These are phyloP conservation scores for Troglohyphantes excavatus DNA, from an alignment of 2,888 invertebrate species.

Conservation along the genomic window DNA sequence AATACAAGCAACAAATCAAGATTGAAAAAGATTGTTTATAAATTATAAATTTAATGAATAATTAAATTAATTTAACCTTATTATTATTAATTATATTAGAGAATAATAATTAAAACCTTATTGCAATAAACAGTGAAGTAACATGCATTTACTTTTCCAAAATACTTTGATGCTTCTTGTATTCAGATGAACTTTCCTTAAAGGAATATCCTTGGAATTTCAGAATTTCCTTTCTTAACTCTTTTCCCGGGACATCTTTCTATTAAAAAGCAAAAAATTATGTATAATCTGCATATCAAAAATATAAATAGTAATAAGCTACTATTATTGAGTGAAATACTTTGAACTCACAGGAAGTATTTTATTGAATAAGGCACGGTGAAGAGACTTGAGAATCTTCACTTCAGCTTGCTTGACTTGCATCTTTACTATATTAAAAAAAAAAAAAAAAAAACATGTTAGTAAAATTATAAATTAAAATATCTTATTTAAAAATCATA, in stretches of 20 bases:
- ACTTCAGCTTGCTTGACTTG: constrained; percentile 31
- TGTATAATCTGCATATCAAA: no score
- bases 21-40: no score
- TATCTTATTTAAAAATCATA: no score
- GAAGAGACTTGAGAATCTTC: constrained; percentile 13
- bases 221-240: constrained; percentile 42
- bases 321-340: not conserved
- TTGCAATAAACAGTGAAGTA: no score
- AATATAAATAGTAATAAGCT: no score
- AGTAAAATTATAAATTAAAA: not conserved
- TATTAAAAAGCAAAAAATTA: no score
- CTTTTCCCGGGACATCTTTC: not conserved
- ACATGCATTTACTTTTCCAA: constrained; percentile 45
- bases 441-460: no score
- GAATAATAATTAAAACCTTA: not conserved
- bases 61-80: no score
- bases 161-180: constrained; percentile 12
- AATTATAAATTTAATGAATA: no score
- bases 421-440: constrained; percentile 41
- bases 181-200: constrained; percentile 50
- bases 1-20: no score
- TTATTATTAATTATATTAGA: not conserved
- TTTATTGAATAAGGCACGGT: constrained; percentile 29
- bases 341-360: constrained; percentile 49
- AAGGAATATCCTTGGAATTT: constrained; percentile 61